Base-by-base conservation (phyloP, 2,113 vertebrate species). In the Lonchura striata region DNA sequence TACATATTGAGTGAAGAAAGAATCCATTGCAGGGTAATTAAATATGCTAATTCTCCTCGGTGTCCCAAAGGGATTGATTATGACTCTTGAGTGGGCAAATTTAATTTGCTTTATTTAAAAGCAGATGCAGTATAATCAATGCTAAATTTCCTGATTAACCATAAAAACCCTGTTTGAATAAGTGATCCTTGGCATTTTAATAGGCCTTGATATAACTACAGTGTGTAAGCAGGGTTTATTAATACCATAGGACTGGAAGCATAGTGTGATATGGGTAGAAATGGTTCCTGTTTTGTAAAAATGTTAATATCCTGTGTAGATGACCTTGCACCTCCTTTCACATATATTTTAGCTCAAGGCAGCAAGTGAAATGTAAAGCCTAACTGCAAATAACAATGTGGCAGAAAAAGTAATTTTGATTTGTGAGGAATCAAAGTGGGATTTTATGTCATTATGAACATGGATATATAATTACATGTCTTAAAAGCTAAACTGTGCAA, bases 291-390 rank as follows among this genome's bases (percentile, higher is more conserved):
- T 83, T 84, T 79, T 54, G 79, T 83, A 37, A 86, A 74, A 94
- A 80, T 75, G 23, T 61, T 94, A 66, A 64, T 76, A 76, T 82
- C 53, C 79, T 75, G 37, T 39, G 11, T 42, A 69, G 65, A 39
- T 86, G 96, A 92, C 90, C 95, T 96, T 95, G 53, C 39, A 68
- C 90, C 68, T 94, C 68, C 54, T 93, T 92, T 93, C 88, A 83
- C 25, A 82, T 78, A 42, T 24, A 63, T 66, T 95, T 82, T 93
- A 86, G 37, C 46, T 70, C 37, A 90, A 92, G 85, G 53, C 54
- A 68, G 44, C n/a, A 70, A 44, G 24, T 42, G 50, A 93, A 86
- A 94, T 69, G 82, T 96, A 93, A 90, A 96, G 37, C 30, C 56
- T 75, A 61, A 53, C 82, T 92, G 89, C 94, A 93, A 78, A 39